Evolutionary conservation across 2,888 invertebrate genomes (phyloP).

Genomic region (Galeruca laticollis): DNA sequence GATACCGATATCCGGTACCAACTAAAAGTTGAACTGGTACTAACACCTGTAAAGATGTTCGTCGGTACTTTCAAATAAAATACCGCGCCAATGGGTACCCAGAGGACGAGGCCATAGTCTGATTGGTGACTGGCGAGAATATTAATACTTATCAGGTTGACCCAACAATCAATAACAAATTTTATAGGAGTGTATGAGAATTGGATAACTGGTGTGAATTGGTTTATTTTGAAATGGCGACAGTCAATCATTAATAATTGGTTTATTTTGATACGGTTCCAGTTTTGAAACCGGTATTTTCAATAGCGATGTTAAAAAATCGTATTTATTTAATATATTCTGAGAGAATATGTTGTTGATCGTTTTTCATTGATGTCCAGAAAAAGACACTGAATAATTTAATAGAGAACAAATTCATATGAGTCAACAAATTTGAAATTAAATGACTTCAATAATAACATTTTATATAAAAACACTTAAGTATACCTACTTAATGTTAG

Average conservation of each 20-base stretch:
- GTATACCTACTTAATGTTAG: no score
- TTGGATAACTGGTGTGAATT: constrained; percentile 13
- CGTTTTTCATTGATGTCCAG: background rate
- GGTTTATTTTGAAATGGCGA: constrained; percentile 22
- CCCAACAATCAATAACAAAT: constrained; percentile 48
- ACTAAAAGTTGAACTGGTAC: constrained; percentile 43
- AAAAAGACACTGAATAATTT: no score
- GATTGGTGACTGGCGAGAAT: constrained; percentile 58
- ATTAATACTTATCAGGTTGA: constrained; percentile 57
- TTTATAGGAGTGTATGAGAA: constrained; percentile 28
- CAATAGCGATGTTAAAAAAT: background rate
- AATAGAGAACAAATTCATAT: background rate
- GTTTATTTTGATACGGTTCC: background rate
- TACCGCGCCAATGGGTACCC: constrained; percentile 55
- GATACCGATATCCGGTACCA: constrained; percentile 44
- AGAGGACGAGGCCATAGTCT: constrained; percentile 53
- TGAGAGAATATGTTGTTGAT: background rate
- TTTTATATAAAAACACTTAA: no score
- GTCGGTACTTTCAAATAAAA: constrained; percentile 48
- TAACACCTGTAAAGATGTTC: constrained; percentile 46
- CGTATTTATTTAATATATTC: background rate
- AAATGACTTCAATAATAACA: background rate
- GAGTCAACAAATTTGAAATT: background rate
- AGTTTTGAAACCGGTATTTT: background rate
- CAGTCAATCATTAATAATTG: constrained; percentile 1